A percentile compares a stretch with the other conserved stretches of the same genome.
phyloP scores from a whole-genome alignment of 2,113 vertebrate species.

The Peromyscus californicus region DNA sequence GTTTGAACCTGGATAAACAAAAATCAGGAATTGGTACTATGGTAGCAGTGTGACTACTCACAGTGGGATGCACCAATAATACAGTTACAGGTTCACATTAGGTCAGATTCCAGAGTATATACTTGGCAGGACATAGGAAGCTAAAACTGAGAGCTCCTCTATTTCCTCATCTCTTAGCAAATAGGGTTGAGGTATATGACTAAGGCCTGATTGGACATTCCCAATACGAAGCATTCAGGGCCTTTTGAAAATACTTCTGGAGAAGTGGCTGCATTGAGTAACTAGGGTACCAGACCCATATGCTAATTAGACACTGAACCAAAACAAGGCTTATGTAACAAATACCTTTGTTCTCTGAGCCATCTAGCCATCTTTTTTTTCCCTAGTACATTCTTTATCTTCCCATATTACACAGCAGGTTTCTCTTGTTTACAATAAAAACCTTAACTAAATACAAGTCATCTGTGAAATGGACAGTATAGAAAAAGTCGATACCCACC shows the following conservation, averaged over 20 bases:
- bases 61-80: background rate
- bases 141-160: background rate
- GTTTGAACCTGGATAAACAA: conserved; percentile 8
- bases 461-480: conserved; percentile 54
- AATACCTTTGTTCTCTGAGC: background rate
- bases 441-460: background rate
- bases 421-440: conserved; percentile 43
- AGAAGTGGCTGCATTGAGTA: background rate
- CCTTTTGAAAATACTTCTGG: background rate
- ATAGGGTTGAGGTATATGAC: background rate
- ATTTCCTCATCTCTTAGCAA: background rate
- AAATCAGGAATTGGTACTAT: background rate
- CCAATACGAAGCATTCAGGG: background rate
- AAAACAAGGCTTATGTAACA: background rate
- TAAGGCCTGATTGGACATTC: background rate
- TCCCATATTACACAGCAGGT: background rate
- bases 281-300: background rate
- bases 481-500: conserved; percentile 87
- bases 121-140: background rate
- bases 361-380: background rate
- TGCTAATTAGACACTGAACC: background rate
- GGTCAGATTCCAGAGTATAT: background rate
- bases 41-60: background rate
- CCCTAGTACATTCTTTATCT: conserved; percentile 12
- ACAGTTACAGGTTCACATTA: background rate